phyloP scores from a whole-genome alignment of 2,797 vertebrate species.

The Ceryle rudis region DNA sequence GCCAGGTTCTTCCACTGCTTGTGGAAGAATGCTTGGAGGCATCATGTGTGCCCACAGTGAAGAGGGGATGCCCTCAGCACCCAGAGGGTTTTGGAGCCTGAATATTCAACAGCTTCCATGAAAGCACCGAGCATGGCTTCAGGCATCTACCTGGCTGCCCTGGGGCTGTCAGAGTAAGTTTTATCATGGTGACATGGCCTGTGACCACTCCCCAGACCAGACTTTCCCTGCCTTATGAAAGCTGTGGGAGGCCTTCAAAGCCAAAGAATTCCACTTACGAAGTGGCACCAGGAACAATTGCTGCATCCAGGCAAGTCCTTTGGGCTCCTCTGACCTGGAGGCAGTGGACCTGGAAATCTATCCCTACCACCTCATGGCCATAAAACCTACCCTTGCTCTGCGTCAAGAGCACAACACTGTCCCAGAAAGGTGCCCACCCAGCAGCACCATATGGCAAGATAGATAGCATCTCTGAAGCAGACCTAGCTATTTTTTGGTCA shows the following conservation, averaged over 20 bases:
- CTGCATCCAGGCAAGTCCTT: neutral
- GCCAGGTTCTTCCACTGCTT: neutral
- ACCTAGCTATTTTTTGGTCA: neutral
- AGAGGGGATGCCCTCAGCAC: neutral
- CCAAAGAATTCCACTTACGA: neutral
- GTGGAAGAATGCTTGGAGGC: too few relatives aligned
- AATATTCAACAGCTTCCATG: neutral
- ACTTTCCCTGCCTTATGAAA: neutral
- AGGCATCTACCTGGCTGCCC: neutral
- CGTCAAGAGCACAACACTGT: neutral
- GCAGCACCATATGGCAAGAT: rapidly evolving
- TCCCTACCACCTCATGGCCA: rapidly evolving
- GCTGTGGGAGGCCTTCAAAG: neutral
- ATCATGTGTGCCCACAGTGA: neutral
- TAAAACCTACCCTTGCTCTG: neutral
- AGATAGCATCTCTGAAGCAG: neutral
- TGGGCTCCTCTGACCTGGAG: neutral
- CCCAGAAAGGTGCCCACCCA: neutral
- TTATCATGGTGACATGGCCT: neutral
- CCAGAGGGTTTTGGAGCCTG: neutral
- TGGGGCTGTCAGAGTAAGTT: neutral
- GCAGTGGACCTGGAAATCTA: rapidly evolving
- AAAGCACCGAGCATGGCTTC: neutral
- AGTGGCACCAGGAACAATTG: neutral
- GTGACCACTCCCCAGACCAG: neutral